These are phyloP conservation scores for Linyphia triangularis DNA, from an alignment of 2,888 invertebrate genomes.

Conservation along the genomic window DNA sequence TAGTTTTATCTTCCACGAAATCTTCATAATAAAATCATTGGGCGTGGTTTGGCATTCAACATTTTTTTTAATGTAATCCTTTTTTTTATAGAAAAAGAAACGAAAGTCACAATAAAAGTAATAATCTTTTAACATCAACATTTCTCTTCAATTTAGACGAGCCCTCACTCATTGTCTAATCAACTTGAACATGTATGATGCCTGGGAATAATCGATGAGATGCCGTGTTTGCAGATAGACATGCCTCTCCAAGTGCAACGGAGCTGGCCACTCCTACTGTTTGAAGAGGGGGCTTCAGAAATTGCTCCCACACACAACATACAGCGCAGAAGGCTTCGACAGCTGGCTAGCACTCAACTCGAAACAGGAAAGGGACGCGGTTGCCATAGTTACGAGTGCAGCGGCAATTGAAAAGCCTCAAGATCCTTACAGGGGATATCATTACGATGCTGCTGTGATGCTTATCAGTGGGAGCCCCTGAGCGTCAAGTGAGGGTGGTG, in stretches of 20 bases:
- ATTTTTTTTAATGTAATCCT: too few species aligned
- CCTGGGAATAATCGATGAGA: not conserved
- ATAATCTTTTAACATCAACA: too few species aligned
- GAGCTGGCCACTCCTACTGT: not conserved
- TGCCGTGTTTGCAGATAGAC: not conserved
- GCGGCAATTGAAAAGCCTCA: constrained; percentile 33
- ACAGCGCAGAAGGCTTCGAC: constrained; percentile 33
- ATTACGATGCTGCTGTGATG: not conserved
- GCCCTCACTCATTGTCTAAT: not conserved
- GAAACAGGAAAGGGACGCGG: constrained; percentile 16
- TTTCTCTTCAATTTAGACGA: not conserved
- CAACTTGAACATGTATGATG: not conserved
- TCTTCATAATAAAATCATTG: too few species aligned
- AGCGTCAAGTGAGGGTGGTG: not conserved
- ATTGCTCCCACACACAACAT: constrained; percentile 1
- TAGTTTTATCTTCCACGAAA: too few species aligned
- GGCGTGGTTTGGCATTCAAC: too few species aligned
- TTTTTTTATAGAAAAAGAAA: too few species aligned
- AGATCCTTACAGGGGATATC: constrained; percentile 19
- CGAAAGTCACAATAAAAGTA: too few species aligned
- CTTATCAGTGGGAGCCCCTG: constrained; percentile 5
- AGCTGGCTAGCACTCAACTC: constrained; percentile 46
- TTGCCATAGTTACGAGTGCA: constrained; percentile 58
- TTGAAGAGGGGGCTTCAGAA: not conserved
- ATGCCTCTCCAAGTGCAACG: not conserved